Base-by-base conservation (phyloP, 1,140 invertebrate genomes). In the Atta cephalotes region DNA sequence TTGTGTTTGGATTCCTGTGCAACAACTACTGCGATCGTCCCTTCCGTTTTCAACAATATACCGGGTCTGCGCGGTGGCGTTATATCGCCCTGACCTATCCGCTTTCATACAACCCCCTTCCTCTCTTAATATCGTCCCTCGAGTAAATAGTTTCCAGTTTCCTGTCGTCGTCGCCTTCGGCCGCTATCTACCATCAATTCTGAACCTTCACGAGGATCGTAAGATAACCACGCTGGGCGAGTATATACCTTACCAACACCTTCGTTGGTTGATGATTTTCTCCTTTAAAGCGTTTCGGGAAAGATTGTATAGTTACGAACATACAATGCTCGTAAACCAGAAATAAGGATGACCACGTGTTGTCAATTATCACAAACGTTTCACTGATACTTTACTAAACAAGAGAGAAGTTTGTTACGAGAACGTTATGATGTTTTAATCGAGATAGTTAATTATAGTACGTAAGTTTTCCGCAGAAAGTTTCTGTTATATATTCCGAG, bases 81-180 rank as follows among this genome's bases (percentile, higher is more conserved):
- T 93, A 94, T 92, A 92, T 93, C 92, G 90, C 72, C 76, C 81
- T 90, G 92, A 93, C 93, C 91, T 93, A 93, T 91, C 92, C 92
- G 87, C 92, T 92, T 93, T 93, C 92, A 90, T 94, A 92, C 92
- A 93, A 91, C 89, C 91, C 90, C 86, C 76, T 82, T 45, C 87
- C 89, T 56, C 49, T 90, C 90, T 93, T 92, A 94, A 94, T 93
- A 93, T 94, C 91, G 92, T 93, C 91, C 92, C 90, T 87, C 91
- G 93, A 91, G 93, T 93, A 94, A 94, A 94, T 94, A 93, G 91
- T 94, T 94, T 92, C 90, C 92, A 92, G 90, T 94, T 94, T 93
- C 88, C 89, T 90, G 88, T 88, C 92, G 90, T 89, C 90, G 87
- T 31, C 84, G 66, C 74, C 79, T 88, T 90, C 84, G 72, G 53